phyloP scores from a whole-genome alignment of 2,113 vertebrate genomes.

The Mirza zaza region DNA sequence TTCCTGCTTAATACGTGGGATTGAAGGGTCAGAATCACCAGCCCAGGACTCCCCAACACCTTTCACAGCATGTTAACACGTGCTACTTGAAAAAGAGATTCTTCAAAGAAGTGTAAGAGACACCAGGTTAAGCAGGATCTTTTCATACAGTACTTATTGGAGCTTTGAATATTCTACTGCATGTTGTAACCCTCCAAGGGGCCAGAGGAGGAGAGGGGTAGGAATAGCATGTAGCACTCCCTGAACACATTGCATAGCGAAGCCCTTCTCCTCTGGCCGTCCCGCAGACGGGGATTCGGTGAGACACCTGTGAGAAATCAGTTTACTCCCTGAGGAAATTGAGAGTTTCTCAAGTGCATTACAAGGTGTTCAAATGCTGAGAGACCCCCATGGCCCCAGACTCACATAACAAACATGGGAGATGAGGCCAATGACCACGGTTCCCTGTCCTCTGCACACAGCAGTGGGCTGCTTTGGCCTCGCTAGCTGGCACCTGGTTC shows the following conservation, averaged over 20 bases:
- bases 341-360: neutral
- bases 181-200: neutral
- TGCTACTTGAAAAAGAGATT: neutral
- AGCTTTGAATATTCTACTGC: neutral
- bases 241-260: neutral
- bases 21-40: neutral
- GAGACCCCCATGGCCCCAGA: neutral
- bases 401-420: no score
- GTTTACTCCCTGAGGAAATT: neutral
- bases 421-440: neutral
- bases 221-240: rapidly evolving
- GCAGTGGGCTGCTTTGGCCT: neutral
- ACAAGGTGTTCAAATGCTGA: neutral
- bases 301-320: neutral
- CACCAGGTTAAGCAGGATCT: neutral
- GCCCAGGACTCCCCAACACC: neutral
- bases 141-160: neutral
- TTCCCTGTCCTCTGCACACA: no score
- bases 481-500: neutral
- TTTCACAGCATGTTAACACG: neutral
- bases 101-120: neutral
- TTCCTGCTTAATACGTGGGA: neutral
- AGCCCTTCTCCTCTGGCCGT: neutral
- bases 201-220: neutral
- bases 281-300: neutral